Base-by-base conservation (phyloP, 2,797 vertebrate species). In the Gymnoscopelus microlampas region DNA sequence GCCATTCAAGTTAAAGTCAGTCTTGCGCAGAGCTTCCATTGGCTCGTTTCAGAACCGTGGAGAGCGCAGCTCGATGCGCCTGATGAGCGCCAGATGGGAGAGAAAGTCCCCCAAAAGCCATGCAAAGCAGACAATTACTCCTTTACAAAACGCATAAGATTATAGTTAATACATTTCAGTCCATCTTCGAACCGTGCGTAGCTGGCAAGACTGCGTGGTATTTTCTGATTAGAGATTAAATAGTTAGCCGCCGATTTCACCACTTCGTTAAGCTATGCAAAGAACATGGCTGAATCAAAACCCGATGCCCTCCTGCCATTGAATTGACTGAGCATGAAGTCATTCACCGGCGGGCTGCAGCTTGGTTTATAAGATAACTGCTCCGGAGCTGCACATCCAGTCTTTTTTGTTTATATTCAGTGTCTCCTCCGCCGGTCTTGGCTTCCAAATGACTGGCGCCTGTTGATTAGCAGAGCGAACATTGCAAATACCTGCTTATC, bases 21-120 rank as follows among this genome's bases (percentile, higher is more conserved):
- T 24, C 63, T 66, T 60, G 49, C 53, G 77, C 57, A 54, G 2
- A 68, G 39, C 39, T 44, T 44, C 14, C 11, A 24, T 49, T 59
- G 58, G 65, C 10, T 56, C 3, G 51, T 74, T 88, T 91, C 88
- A 90, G 87, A 70, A 91, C 88, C 88, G 49, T 50, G 85, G 89
- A 91, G 29, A 90, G 88, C 80, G 74, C 68, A 61, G 8, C 39
- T 7, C 39, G 7, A 44, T 3, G 39, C 39, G 39, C 39, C 9
- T 44, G 39, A 44, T 9, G 29, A 90, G 88, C 80, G 74, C 68
- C 59, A 0, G 54, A 62, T 26, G 48, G 39, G 53, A 57, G 57
- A 51, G 24, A 58, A 9, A 55, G 62, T 63, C 74, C 29, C 39
- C 39, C 35, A 8, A 8, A 44, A 44, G 9, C 39, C 39, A 39